A percentile compares a stretch with the other conserved stretches of the same genome.
These are phyloP conservation scores for Agrypnus murinus DNA, from an alignment of 2,888 invertebrate genomes.

Conservation along the genomic window DNA sequence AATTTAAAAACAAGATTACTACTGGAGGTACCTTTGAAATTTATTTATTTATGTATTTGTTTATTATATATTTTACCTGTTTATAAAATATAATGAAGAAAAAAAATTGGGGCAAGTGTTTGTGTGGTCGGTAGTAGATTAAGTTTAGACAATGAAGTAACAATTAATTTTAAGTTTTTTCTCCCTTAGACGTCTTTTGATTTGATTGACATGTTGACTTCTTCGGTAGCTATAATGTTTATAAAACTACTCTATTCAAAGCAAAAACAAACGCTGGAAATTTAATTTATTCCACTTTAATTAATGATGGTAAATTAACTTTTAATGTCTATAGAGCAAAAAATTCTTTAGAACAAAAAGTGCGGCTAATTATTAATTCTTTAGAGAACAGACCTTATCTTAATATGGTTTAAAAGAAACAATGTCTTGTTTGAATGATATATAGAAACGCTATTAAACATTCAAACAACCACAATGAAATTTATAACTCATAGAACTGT, in stretches of 20 bases:
- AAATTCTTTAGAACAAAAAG: constrained; percentile 28
- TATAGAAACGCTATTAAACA: too few relatives aligned
- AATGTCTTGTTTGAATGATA: constrained; percentile 4
- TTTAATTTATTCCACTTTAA: constrained; percentile 38
- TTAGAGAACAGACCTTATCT: constrained; percentile 29
- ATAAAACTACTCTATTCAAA: constrained; percentile 28
- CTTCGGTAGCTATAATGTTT: constrained; percentile 32
- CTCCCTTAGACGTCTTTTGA: constrained; percentile 12
- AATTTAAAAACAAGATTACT: too few relatives aligned
- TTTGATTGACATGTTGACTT: constrained; percentile 40
- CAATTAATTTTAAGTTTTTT: constrained; percentile 42
- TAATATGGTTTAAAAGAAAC: constrained; percentile 31
- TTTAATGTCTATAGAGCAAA: constrained; percentile 38
- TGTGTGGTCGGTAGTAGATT: constrained; percentile 31
- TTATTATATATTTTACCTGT: too few relatives aligned
- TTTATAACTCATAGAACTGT: too few relatives aligned
- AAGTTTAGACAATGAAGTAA: constrained; percentile 29
- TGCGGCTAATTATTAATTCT: constrained; percentile 35
- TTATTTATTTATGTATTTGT: too few relatives aligned
- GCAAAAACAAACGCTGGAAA: constrained; percentile 35
- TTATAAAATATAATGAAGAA: not conserved
- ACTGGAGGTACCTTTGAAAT: too few relatives aligned
- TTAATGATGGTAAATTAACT: constrained; percentile 40
- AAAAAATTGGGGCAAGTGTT: constrained; percentile 11
- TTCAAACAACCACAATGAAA: too few relatives aligned